Evolutionary conservation across 2,888 invertebrate genomes (phyloP).

Genomic region (Mythimna lalbum): DNA sequence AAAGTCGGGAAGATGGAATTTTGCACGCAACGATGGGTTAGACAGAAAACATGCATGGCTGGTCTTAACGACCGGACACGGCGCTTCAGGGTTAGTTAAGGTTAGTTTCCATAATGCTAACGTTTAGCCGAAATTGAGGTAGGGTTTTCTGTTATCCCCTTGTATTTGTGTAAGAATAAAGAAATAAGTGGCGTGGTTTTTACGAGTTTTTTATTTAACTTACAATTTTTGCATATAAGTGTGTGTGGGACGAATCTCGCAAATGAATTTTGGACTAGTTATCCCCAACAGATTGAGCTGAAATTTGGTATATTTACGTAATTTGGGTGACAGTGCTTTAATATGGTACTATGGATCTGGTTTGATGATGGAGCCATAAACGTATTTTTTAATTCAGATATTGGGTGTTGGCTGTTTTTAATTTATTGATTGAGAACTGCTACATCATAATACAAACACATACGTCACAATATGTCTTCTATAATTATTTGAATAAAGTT

Average conservation of each 20-base stretch:
- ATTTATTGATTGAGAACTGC: no score
- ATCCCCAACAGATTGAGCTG: neutral
- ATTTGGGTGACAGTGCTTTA: no score
- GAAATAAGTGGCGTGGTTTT: neutral
- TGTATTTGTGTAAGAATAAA: conserved; percentile 1
- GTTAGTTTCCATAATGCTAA: conserved; percentile 56
- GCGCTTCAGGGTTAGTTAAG: conserved; percentile 49
- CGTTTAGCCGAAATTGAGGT: conserved; percentile 55
- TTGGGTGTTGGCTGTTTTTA: no score
- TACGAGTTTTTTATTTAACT: neutral
- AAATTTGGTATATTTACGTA: neutral
- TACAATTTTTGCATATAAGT: no score
- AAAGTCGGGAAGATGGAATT: conserved; percentile 58
- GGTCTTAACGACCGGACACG: conserved; percentile 60
- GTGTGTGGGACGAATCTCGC: no score
- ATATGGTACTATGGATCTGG: no score
- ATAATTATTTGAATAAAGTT: no score
- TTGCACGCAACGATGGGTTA: conserved; percentile 51
- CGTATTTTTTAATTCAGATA: no score
- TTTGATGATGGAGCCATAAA: no score
- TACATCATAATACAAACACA: no score
- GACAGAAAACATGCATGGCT: conserved; percentile 56
- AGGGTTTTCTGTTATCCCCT: conserved; percentile 10
- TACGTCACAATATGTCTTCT: no score
- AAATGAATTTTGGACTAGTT: no score